phyloP scores from a whole-genome alignment of 2,113 vertebrate species.

The Melanerpes formicivorus region DNA sequence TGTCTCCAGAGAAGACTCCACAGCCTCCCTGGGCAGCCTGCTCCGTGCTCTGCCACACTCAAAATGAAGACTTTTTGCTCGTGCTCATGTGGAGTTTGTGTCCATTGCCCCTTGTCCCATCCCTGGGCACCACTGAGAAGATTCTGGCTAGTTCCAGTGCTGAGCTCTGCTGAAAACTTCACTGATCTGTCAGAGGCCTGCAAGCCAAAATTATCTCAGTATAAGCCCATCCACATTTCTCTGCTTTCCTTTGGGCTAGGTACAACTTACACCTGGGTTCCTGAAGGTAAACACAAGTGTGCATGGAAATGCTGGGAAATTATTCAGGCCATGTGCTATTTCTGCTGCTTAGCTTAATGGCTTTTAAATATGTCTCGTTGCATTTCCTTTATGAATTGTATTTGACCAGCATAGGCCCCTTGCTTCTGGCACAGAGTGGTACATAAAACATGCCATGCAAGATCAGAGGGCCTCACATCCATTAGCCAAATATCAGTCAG shows the following conservation, averaged over 20 bases:
- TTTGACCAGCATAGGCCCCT: background rate
- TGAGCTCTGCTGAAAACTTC: background rate
- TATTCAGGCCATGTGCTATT: background rate
- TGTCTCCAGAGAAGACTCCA: too few relatives aligned
- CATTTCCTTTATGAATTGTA: background rate
- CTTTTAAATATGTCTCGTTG: background rate
- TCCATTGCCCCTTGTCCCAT: too few relatives aligned
- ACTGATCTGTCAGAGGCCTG: background rate
- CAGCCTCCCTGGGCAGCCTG: too few relatives aligned
- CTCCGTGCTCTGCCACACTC: too few relatives aligned
- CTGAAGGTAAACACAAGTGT: background rate
- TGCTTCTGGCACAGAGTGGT: background rate
- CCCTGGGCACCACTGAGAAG: too few relatives aligned
- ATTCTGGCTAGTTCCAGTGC: background rate
- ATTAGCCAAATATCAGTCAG: background rate
- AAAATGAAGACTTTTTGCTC: too few relatives aligned
- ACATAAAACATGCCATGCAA: background rate
- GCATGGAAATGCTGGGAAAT: background rate
- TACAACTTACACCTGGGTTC: background rate
- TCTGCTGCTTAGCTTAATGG: background rate
- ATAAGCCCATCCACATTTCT: rapidly evolving
- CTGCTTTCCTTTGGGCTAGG: background rate
- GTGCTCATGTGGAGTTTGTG: too few relatives aligned
- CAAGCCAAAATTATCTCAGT: background rate
- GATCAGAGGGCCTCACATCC: background rate